Evolutionary conservation across 2,113 vertebrate genomes (phyloP), one percentile per base, ranked within the genome.

Genomic region (Oxyura jamaicensis): DNA sequence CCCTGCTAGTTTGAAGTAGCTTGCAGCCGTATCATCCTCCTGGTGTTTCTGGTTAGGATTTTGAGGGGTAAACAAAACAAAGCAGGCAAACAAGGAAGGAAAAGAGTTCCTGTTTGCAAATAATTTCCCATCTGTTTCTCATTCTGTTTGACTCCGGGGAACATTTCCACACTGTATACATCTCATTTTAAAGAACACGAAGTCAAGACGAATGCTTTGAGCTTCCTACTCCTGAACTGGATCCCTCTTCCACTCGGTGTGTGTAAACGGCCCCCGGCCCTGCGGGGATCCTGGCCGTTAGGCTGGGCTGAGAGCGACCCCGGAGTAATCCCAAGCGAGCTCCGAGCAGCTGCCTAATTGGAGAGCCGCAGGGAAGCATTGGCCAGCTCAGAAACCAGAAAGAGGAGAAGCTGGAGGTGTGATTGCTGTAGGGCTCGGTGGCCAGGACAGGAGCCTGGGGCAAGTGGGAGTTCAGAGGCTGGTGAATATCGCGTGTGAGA

Each of bases 111-210:
- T 80, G 95, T 96, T 92, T 96, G 91, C 94, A 96, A 88, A 65
- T 71, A 31, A 1, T 72, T 94, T 83, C 85, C 95, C 97, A 96
- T 97, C 97, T 98, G 97, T 84, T 97, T 92, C 96, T 95, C 95
- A 46, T 97, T 97, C 85, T 83, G 62, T 33, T 81, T 52, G 82
- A 29, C 68, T 60, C 83, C 16, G 0, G 95, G 92, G 81, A 95
- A n/a, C 52, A 1, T 86, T 91, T 93, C 95, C 90, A 42, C 35
- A 11, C 93, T 72, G 67, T 74, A 78, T 18, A 50, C 67, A 39
- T 80, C 80, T 67, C 59, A 3, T 71, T 16, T 33, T 26, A 33
- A 58, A 75, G 86, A 73, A 50, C 68, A 42, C 31, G 66, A 71
- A 55, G 82, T 67, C 86, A 84, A 90, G 60, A 66, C 33, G 19